Evolutionary conservation across 2,113 vertebrate species (phyloP).

Genomic region (Chloropsis hardwickii): DNA sequence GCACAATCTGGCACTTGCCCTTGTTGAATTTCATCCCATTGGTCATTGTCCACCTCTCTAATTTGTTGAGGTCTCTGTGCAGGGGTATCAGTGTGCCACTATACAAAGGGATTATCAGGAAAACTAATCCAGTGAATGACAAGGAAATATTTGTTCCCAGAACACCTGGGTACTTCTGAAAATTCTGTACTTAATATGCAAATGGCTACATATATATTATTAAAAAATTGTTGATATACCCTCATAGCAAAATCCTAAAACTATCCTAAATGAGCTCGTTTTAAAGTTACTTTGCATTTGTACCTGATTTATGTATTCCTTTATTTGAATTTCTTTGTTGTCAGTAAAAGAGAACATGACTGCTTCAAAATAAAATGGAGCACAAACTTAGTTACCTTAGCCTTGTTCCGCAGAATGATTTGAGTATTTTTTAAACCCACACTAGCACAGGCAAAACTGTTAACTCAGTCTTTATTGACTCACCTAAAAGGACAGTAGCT

Average conservation of each 20-base stretch:
- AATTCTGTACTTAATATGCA: background rate
- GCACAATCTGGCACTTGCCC: fast-evolving
- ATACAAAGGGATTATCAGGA: background rate
- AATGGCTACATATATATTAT: background rate
- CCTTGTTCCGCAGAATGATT: background rate
- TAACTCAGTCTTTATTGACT: background rate
- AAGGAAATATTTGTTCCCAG: background rate
- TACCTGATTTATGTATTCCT: background rate
- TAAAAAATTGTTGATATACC: background rate
- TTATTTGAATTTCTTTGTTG: background rate
- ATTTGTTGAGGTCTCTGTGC: background rate
- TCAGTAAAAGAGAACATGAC: background rate
- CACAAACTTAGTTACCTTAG: fast-evolving
- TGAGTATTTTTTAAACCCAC: background rate
- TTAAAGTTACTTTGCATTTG: background rate
- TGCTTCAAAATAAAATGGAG: background rate
- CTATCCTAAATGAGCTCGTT: background rate
- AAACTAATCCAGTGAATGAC: background rate
- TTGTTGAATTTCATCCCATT: background rate
- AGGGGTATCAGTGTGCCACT: background rate
- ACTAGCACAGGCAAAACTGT: background rate
- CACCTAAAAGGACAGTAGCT: background rate
- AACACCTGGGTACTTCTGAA: background rate
- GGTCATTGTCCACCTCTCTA: background rate
- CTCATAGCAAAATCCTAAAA: background rate